Evolutionary conservation across 2,888 invertebrate genomes (phyloP), one percentile per base, ranked within the genome.

Genomic region (Chelonus formosanus): DNA sequence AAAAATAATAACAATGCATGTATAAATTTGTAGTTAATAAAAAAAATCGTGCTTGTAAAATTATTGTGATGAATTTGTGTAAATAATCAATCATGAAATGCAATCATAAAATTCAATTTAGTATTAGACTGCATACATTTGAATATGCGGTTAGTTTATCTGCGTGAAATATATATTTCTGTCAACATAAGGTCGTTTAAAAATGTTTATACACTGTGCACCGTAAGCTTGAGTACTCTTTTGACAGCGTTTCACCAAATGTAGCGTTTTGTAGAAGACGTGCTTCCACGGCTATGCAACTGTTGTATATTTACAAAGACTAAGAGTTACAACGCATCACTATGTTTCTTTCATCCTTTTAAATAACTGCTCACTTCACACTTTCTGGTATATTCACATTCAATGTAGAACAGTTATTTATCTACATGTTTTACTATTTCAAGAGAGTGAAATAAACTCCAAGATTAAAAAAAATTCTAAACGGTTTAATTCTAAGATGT

Each of bases 131-230:
- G 45, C n/a, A 45, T 6, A n/a, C 34, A 20, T n/a, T n/a, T 31
- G 44, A 40, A 34, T 34, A 10, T n/a, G 5, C 3, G 45, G 44
- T 34, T 57, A 32, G 8, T 34, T 31, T 57, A 43, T 64, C 44
- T 44, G 43, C 50, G 20, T 48, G 40, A 34, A 3, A 44, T 45
- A 32, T 64, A 44, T 50, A 57, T 52, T 57, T 52, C 52, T 64
- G 57, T 64, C 52, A 50, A 52, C 44, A 35, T 8, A 58, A 64
- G 57, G 57, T 64, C 40, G 50, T 45, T 63, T 43, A 10, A 8
- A 57, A 32, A 32, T 45, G 57, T 45, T 47, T 40, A 57, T 44
- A 31, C 31, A 35, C 57, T 57, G 43, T 8, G 43, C 57, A 32
- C 10, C 45, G n/a, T 34, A 44, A 57, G 57, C 57, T 40, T 36